Conservation (phyloP, 2,888 invertebrate genomes). For the Trissoscelio sp. region DNA sequence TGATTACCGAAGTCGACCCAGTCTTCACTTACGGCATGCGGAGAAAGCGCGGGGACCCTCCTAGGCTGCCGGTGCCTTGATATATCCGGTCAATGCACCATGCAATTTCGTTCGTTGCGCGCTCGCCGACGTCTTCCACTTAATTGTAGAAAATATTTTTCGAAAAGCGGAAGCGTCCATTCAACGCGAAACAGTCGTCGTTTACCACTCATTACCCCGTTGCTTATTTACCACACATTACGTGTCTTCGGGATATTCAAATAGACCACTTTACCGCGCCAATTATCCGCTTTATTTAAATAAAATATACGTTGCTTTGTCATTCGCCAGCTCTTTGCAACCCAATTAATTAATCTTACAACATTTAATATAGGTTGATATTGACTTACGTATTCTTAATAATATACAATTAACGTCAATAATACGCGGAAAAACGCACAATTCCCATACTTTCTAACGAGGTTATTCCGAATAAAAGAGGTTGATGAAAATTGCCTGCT, state of each 20-base stretch:
- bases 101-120: slow-evolving; percentile 47
- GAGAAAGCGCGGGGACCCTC: slow-evolving; percentile 47
- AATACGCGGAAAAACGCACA: slow-evolving; percentile 22
- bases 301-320: slow-evolving; percentile 1
- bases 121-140: slow-evolving; percentile 24
- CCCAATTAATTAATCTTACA: slow-evolving; percentile 19
- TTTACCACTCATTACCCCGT: slow-evolving; percentile 8
- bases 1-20: slow-evolving; percentile 72
- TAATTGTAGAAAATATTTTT: slow-evolving; percentile 33
- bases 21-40: slow-evolving; percentile 66
- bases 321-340: background rate
- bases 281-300: slow-evolving; percentile 1
- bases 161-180: slow-evolving; percentile 35
- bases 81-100: slow-evolving; percentile 61
- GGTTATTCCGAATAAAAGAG: background rate
- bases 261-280: background rate
- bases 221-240: slow-evolving; percentile 3
- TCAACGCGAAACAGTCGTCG: slow-evolving; percentile 16
- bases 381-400: slow-evolving; percentile 18
- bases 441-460: slow-evolving; percentile 43
- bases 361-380: slow-evolving; percentile 17
- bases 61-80: slow-evolving; percentile 37
- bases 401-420: slow-evolving; percentile 28
- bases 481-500: slow-evolving; percentile 10
- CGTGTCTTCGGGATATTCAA: slow-evolving; percentile 1